Percentiles rank a stretch among this genome's conserved stretches.
Evolutionary conservation across 64 coral and sea anemone species (phyloP).

Genomic region (Hydrozoanthus tunicans): DNA sequence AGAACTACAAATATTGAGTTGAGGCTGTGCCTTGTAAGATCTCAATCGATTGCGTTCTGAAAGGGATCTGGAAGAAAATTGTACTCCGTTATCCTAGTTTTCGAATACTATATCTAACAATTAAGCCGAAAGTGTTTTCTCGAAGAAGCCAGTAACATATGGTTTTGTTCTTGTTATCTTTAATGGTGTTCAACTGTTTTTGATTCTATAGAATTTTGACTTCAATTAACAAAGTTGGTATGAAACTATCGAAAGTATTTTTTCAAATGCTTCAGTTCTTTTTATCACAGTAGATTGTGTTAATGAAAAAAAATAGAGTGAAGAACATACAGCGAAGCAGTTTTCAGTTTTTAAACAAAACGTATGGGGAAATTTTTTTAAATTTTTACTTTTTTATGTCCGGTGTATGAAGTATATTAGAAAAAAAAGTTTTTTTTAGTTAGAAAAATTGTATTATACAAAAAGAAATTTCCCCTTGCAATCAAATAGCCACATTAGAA

Average conservation of each 20-base stretch:
- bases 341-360: background rate
- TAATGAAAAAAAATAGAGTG: background rate
- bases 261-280: background rate
- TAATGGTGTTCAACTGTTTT: too few species aligned
- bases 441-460: background rate
- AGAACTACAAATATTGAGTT: background rate
- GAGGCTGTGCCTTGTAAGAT: conserved; percentile 26
- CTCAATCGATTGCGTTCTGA: background rate
- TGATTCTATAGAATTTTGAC: too few species aligned
- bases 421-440: conserved; percentile 17
- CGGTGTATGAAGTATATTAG: background rate
- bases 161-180: too few species aligned
- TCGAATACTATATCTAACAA: background rate
- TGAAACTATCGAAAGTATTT: background rate
- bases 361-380: conserved; percentile 28
- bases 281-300: background rate
- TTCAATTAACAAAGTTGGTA: background rate
- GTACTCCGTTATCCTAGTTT: background rate
- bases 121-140: background rate
- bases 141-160: too few species aligned
- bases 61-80: background rate
- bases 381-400: background rate
- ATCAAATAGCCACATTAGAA: background rate
- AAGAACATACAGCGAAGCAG: background rate
- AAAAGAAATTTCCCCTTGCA: conserved; percentile 19